A percentile compares a stretch with the other conserved stretches of the same genome.
Evolutionary conservation across 2,888 invertebrate species (phyloP).

Genomic region (Subacronicta megacephala): DNA sequence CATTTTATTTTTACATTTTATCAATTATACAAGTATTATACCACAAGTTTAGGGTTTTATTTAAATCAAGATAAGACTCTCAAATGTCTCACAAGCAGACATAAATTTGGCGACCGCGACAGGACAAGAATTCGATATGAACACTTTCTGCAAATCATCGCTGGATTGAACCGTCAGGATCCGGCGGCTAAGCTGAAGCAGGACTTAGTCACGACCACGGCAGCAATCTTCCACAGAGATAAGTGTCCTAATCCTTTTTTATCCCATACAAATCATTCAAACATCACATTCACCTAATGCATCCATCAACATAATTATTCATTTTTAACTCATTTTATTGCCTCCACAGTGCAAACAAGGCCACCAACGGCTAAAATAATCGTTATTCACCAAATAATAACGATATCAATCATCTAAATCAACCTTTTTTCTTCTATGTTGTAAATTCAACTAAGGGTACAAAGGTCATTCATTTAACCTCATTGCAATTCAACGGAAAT

Average conservation of each 20-base stretch:
- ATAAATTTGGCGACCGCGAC: conserved; percentile 14
- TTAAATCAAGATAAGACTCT: too few relatives aligned
- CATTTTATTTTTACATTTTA: too few relatives aligned
- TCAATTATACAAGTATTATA: too few relatives aligned
- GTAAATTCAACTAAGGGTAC: neutral
- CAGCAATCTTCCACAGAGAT: conserved; percentile 9
- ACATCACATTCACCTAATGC: too few relatives aligned
- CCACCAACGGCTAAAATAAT: neutral
- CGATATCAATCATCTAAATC: neutral
- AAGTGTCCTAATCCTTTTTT: conserved; percentile 7
- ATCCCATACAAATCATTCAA: neutral
- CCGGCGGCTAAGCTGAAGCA: neutral
- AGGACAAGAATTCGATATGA: neutral
- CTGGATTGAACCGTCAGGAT: neutral
- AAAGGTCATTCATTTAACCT: neutral
- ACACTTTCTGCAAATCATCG: neutral
- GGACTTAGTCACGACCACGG: conserved; percentile 12
- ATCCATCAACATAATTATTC: neutral
- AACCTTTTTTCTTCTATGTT: neutral
- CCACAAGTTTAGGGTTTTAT: too few relatives aligned
- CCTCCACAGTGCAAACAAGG: neutral
- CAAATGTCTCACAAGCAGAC: neutral
- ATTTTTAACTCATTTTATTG: neutral
- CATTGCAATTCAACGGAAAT: too few relatives aligned
- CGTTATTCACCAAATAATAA: neutral